Evolutionary conservation across 2,797 vertebrate species (phyloP).

Genomic region (Falco concolor): DNA sequence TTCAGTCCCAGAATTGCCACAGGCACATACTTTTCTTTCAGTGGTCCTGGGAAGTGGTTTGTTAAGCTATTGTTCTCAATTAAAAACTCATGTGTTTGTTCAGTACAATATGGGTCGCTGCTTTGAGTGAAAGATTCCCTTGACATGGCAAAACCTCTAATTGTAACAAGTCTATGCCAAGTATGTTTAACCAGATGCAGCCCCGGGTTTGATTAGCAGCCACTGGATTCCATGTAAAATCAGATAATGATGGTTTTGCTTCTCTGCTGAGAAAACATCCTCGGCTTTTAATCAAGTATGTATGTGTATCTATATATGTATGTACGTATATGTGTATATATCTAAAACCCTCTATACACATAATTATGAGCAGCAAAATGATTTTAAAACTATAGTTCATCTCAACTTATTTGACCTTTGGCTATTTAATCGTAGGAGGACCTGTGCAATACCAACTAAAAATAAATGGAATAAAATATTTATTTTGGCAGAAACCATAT

Average conservation of each 20-base stretch:
- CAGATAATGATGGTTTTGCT: constrained; percentile 79
- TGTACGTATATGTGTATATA: background rate
- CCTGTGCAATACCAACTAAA: constrained; percentile 67
- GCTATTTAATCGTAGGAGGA: constrained; percentile 69
- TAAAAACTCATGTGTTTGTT: constrained; percentile 87
- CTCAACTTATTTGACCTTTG: constrained; percentile 74
- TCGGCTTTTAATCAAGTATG: constrained; percentile 74
- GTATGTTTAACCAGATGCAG: constrained; percentile 79
- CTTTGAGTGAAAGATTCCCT: constrained; percentile 84
- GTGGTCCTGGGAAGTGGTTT: constrained; percentile 84
- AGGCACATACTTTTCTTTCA: constrained; percentile 80
- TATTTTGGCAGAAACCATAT: constrained; percentile 70
- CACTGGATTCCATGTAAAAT: constrained; percentile 79
- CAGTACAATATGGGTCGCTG: constrained; percentile 80
- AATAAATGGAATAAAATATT: constrained; percentile 75
- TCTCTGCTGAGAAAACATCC: constrained; percentile 74
- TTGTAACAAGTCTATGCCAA: constrained; percentile 79
- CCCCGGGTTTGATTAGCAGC: constrained; percentile 76
- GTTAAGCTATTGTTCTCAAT: constrained; percentile 85
- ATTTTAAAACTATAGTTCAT: constrained; percentile 69
- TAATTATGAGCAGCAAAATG: constrained; percentile 54
- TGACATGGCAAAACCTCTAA: constrained; percentile 81
- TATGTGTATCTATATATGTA: background rate
- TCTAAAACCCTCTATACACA: constrained; percentile 58
- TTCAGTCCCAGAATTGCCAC: constrained; percentile 74